Evolutionary conservation across 2,113 vertebrate species (phyloP).

Genomic region (Prochilodus magdalenae): DNA sequence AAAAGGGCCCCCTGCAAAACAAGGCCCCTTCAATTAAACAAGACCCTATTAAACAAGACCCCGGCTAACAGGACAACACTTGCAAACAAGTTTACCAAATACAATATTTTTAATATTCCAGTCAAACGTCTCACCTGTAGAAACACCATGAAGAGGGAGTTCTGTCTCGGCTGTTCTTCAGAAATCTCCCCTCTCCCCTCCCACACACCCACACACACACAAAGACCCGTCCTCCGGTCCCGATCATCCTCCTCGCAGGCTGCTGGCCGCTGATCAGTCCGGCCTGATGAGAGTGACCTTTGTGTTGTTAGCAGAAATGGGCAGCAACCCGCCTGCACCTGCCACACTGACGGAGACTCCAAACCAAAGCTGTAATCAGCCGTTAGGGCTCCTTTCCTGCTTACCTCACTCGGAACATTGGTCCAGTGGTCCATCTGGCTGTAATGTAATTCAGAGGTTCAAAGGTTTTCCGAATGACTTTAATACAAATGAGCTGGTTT

Average conservation of each 20-base stretch:
- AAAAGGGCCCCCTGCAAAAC: background rate
- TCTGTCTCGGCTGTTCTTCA: no score
- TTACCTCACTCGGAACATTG: background rate
- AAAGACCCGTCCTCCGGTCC: background rate
- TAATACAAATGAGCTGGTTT: no score
- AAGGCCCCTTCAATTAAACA: background rate
- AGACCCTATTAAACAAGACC: background rate
- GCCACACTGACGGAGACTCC: background rate
- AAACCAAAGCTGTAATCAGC: background rate
- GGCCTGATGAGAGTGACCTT: slow-evolving; percentile 38
- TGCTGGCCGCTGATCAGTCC: slow-evolving; percentile 14
- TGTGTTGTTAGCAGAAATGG: slow-evolving; percentile 7
- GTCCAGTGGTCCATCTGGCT: background rate
- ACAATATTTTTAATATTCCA: no score
- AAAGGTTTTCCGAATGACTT: no score
- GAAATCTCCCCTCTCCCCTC: background rate
- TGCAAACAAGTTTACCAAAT: no score
- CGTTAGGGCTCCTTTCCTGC: background rate
- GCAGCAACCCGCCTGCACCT: background rate
- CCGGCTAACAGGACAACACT: no score
- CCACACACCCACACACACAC: background rate
- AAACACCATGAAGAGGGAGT: no score
- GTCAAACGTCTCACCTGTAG: no score
- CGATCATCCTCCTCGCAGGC: background rate
- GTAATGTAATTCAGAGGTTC: no score